Evolutionary conservation across 2,888 invertebrate genomes (phyloP), one percentile per base, ranked within the genome.

Genomic region (Venusia cambrica): DNA sequence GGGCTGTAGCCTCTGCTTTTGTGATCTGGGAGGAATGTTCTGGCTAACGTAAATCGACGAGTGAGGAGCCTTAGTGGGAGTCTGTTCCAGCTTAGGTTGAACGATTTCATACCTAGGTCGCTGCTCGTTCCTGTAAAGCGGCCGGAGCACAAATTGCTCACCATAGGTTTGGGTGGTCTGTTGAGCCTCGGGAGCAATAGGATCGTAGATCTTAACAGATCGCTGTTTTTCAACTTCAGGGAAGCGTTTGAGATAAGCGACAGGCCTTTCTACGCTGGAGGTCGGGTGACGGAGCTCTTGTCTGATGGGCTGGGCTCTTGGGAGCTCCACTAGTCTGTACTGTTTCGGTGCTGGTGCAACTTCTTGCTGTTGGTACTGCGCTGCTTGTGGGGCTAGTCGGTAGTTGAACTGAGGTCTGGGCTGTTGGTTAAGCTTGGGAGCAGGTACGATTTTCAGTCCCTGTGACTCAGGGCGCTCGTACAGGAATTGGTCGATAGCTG

Each of bases 21-120:
- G 83, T 15, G 80, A 73, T 4, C 81, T 75, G 1, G 63, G 59
- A 24, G 51, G 44, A 12, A 80, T 34, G 33, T 83, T 84, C 44
- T 85, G 81, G 53, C 73, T 85, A 0, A 87, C 84, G 29, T 73
- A 87, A 43, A 85, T 84, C 1, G 84, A 62, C 0, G 87, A 85
- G 9, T 78, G 74, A 0, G 85, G 83, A n/a, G 76, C 54, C 43
- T 84, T 85, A 0, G 71, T 63, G 1, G 75, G 51, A 33, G 80
- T 56, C 16, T 71, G 62, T 17, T 84, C 83, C 0, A 57, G 44
- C 40, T 73, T 69, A 2, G 59, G 49, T 2, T 68, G 50, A 1
- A 65, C 48, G 5, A 68, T 17, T 25, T 85, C 81, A 43, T 75
- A 85, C 35, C 80, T 65, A 6, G 57, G 54, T 7, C 74, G 65